Evolutionary conservation across 1,140 invertebrate species (phyloP), one percentile per base, ranked within the genome.

Genomic region (Cecropterus lyciades): DNA sequence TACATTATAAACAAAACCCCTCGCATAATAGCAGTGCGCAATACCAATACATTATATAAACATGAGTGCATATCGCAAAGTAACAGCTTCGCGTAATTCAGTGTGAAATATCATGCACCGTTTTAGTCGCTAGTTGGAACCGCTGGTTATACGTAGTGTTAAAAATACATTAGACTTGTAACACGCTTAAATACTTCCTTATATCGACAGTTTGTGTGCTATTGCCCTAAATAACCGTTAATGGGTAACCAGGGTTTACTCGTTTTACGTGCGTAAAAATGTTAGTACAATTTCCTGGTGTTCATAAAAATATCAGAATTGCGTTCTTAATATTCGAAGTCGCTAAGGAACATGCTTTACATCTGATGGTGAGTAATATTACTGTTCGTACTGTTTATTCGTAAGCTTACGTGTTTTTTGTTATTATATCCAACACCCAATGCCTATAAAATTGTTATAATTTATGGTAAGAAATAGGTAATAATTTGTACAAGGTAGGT

Each of bases 231-330:
- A 69, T 67, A 48, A 40, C 15, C 11, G 33, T 70, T 75, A 70
- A 73, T 75, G 71, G 73, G 77, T 70, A 57, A 69, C 59, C 68
- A 69, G 52, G 63, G 73, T 64, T 67, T 70, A 51, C 51, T 55
- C 69, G 72, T 67, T 73, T 77, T 70, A 69, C 69, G 46, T 37
- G 67, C 56, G 63, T 72, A 68, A 66, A 74, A 65, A 71, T 71
- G 52, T 73, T 70, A 14, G 57, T 62, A 51, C 60, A 63, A 63
- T 15, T 70, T 70, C 72, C 72, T 63, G 68, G 59, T 70, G 53
- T 65, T 11, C 20, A 51, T 51, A 51, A 62, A 14, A 51, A 62
- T 40, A 62, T 62, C 16, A 62, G 59, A 62, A 51, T 62, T 27
- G 59, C 59, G 4, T 62, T 62, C 16, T 27, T 62, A 11, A 62